Conservation (phyloP, 2,113 vertebrate species). For the Oxyruncus cristatus region DNA sequence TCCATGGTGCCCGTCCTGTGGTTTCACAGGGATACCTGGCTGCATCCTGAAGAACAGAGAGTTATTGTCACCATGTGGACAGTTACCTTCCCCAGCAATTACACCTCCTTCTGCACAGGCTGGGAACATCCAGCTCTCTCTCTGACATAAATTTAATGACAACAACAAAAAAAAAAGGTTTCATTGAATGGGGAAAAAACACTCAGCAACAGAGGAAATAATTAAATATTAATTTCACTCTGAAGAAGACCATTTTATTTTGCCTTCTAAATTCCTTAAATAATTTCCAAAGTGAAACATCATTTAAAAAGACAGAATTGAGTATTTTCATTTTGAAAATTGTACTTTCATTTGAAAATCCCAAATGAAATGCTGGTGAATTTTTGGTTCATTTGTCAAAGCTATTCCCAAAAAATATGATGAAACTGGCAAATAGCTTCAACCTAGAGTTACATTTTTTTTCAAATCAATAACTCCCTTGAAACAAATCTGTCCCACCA, state of each 20-base stretch:
- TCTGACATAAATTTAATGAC: background rate
- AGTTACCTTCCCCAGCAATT: background rate
- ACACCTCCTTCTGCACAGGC: background rate
- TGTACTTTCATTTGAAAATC: background rate
- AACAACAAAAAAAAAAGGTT: background rate
- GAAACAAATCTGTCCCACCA: background rate
- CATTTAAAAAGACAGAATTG: background rate
- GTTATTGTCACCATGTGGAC: background rate
- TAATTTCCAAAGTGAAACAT: background rate
- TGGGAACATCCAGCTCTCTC: background rate
- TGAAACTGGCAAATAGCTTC: background rate
- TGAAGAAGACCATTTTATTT: background rate
- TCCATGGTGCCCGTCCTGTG: accelerated
- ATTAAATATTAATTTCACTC: background rate
- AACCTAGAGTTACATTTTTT: background rate
- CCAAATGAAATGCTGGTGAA: background rate
- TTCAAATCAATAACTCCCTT: background rate
- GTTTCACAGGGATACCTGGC: background rate
- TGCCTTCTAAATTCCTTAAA: background rate
- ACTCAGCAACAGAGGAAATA: background rate
- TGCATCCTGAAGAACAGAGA: background rate
- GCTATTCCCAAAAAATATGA: background rate
- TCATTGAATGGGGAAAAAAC: background rate
- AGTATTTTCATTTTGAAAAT: background rate
- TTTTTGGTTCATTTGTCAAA: background rate